A percentile compares a stretch with the other conserved stretches of the same genome.
These are phyloP conservation scores for Prunella himalayana DNA, from an alignment of 2,113 vertebrate genomes.

Conservation along the genomic window DNA sequence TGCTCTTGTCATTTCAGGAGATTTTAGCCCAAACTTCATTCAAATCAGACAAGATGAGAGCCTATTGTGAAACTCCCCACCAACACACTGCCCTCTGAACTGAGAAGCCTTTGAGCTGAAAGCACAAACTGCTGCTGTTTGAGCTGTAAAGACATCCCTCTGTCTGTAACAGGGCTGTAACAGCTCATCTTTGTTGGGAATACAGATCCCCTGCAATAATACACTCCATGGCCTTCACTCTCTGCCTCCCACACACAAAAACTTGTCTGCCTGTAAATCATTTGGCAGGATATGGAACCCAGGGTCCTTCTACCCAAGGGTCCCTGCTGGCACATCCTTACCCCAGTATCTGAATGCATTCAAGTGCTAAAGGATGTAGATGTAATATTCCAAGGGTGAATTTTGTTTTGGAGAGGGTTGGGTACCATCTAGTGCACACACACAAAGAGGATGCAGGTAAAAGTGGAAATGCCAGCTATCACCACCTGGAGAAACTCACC, in stretches of 20 bases:
- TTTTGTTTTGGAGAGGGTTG: not conserved
- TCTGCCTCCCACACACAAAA: not conserved
- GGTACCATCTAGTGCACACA: accelerated
- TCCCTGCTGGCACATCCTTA: not conserved
- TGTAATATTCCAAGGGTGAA: not conserved
- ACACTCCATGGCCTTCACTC: not conserved
- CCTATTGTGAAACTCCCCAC: not conserved
- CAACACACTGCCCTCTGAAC: not conserved
- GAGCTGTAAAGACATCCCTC: not conserved
- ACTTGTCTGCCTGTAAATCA: not conserved
- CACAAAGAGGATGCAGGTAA: not conserved
- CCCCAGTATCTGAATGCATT: not conserved
- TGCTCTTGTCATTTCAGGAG: not conserved
- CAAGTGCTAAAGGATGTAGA: not conserved
- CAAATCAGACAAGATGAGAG: not conserved
- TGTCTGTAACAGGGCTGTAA: not conserved
- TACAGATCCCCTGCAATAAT: not conserved
- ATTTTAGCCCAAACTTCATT: not conserved
- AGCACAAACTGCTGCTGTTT: conserved; percentile 23
- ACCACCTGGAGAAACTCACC: not conserved
- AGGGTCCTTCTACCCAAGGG: not conserved
- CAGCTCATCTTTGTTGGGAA: conserved; percentile 10
- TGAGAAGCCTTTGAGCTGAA: not conserved
- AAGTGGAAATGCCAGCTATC: not conserved
- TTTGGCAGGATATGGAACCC: not conserved